Base-by-base conservation (phyloP, 1,140 invertebrate species). In the Contarinia nasturtii region DNA sequence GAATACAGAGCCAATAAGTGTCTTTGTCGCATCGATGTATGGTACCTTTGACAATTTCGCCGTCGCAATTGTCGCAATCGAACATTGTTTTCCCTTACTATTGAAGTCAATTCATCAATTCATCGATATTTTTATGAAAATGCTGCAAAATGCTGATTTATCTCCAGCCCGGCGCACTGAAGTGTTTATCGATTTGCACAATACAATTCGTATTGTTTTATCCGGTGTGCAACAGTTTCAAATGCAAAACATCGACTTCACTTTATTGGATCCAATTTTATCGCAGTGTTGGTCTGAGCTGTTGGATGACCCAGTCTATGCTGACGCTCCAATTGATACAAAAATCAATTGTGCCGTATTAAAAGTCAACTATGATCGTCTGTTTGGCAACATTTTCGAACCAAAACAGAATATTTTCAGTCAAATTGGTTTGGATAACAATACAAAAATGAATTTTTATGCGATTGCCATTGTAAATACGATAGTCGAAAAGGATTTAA, bases 271-370 rank as follows among this genome's bases (percentile, higher is more conserved):
- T 3, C 3, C 37, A n/a, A 21, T 18, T 43, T 7, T 46, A 8
- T 19, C 19, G 15, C n/a, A 34, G 36, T 14, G 12, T 4, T 52
- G 46, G 27, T 33, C 21, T 7, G 50, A 46, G 22, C 49, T 56
- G 14, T 33, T 56, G 2, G 47, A 54, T 7, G 46, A 45, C 37
- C 27, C 27, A 5, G 27, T 27, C 4, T 27, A 27, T 27, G 21
- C 20, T 8, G 52, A 52, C 17, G 27, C 54, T 1, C 54, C 55
- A 2, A 49, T 56, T 49, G 54, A 59, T 33, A 59, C 53, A 11
- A 53, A 52, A 44, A 49, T 46, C 19, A 56, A 53, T 22, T 53
- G 52, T 48, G 52, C 47, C 5, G 50, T 54, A 36, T 42, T 54
- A 20, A 19, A 55, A 1, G 37, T 58, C 1, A 36, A 51, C 15